Conservation (phyloP, 2,888 invertebrate species). For the Drosophila nr. perissopoda region DNA sequence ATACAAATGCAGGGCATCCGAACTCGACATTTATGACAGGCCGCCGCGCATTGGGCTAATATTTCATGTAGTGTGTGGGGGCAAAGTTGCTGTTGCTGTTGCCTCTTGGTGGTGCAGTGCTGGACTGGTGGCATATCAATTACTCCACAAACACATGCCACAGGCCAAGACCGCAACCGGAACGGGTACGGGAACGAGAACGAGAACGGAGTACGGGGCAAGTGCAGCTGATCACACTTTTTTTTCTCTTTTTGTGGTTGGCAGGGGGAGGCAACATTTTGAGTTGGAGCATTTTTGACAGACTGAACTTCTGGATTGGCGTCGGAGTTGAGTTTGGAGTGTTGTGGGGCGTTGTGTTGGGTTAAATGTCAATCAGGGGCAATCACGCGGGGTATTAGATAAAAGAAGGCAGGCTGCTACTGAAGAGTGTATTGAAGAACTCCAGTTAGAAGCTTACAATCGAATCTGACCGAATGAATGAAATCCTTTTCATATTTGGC, state of each 20-base stretch:
- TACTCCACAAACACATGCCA: conserved; percentile 82
- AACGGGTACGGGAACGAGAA: conserved; percentile 12
- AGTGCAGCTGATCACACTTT: conserved; percentile 81
- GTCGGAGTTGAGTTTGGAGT: conserved; percentile 5
- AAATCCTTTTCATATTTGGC: background rate
- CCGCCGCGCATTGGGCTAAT: conserved; percentile 69
- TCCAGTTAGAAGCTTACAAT: no score
- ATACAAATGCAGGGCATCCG: conserved; percentile 44
- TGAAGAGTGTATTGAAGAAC: background rate
- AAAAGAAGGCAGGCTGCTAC: background rate
- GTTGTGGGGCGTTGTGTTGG: conserved; percentile 25
- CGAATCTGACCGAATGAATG: background rate
- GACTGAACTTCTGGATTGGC: conserved; percentile 54
- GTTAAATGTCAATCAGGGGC: conserved; percentile 70
- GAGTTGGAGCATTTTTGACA: conserved; percentile 62
- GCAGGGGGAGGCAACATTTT: conserved; percentile 11
- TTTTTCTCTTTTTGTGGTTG: background rate
- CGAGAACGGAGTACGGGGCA: conserved; percentile 38
- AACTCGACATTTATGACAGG: conserved; percentile 79
- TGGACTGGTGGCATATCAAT: conserved; percentile 82
- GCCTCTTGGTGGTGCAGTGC: conserved; percentile 35
- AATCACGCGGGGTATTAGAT: conserved; percentile 27
- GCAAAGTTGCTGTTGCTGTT: conserved; percentile 35
- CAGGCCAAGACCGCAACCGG: conserved; percentile 21
- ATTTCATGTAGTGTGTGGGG: conserved; percentile 66